Evolutionary conservation across 1,140 invertebrate genomes (phyloP), one percentile per base, ranked within the genome.

Genomic region (Lepidurus arcticus): DNA sequence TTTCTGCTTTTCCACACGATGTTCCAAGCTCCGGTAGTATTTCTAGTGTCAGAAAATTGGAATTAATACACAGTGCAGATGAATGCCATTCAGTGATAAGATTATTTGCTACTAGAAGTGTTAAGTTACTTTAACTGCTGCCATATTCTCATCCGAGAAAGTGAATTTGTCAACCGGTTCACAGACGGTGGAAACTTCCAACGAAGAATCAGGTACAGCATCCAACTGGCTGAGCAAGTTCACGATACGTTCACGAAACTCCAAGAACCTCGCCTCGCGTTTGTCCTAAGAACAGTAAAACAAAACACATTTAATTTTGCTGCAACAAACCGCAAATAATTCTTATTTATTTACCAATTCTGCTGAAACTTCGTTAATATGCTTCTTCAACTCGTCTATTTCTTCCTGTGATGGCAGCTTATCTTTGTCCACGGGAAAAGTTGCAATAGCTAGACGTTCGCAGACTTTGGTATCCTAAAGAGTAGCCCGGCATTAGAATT

Each of bases 331-430:
- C 3, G 34, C 34, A 34, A 34, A 34, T 34, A 34, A 34, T 34
- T 34, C 34, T 34, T 34, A 34, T 34, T 34, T 2, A 34, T 7
- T 73, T 34, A 73, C 42, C 13, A 53, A 21, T 73, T 78, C 65
- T 1, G 10, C 24, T 11, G 16, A 34, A 10, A 26, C 47, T 73
- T 78, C 73, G 7, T 6, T 21, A 43, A 73, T 78, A 43, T 76
- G 26, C 5, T 76, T n/a, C 75, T 44, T 76, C 42, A 76, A 47
- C 47, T 0, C 75, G 11, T 44, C 75, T 44, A 45, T 65, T 8
- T 76, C 75, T 10, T 9, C 21, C 7, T 42, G 42, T 21, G 75
- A 76, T 9, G 75, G 75, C 26, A 76, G 6, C 16, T 42, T 44
- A 11, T 24, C 44, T 42, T 65, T 76, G 1, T 44, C 42, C 16